Evolutionary conservation across 2,797 vertebrate genomes (phyloP).

Genomic region (Molossus alvarezi): DNA sequence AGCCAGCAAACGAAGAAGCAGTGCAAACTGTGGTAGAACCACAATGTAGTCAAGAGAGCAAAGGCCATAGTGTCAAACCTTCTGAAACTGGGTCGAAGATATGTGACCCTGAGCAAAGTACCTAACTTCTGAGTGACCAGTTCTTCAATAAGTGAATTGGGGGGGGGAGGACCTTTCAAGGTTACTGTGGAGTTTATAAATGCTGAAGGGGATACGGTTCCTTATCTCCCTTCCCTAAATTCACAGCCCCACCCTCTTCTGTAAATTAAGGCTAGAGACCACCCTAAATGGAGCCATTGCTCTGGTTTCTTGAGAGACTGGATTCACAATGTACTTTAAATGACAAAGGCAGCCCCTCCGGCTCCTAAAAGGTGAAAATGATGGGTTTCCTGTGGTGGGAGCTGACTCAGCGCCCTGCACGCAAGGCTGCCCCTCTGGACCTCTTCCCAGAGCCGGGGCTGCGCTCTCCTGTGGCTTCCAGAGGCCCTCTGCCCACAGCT

Average conservation of each 20-base stretch:
- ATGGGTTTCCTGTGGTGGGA: conserved; percentile 81
- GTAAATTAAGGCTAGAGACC: background rate
- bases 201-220: background rate
- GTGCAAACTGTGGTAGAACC: background rate
- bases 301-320: background rate
- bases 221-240: background rate
- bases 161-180: background rate
- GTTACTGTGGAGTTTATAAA: background rate
- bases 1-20: background rate
- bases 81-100: background rate
- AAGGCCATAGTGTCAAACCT: background rate
- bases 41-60: background rate
- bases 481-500: conserved; percentile 88
- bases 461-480: conserved; percentile 84
- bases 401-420: conserved; percentile 77
- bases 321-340: conserved; percentile 52
- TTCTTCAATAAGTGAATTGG: background rate
- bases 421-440: conserved; percentile 76
- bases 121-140: background rate
- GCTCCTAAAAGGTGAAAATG: conserved; percentile 68
- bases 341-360: conserved; percentile 18
- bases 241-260: background rate
- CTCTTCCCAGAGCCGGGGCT: conserved; percentile 81
- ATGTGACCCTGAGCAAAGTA: background rate
- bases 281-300: background rate